phyloP scores from a whole-genome alignment of 1,140 invertebrate species.

The Agrypnia vestita region DNA sequence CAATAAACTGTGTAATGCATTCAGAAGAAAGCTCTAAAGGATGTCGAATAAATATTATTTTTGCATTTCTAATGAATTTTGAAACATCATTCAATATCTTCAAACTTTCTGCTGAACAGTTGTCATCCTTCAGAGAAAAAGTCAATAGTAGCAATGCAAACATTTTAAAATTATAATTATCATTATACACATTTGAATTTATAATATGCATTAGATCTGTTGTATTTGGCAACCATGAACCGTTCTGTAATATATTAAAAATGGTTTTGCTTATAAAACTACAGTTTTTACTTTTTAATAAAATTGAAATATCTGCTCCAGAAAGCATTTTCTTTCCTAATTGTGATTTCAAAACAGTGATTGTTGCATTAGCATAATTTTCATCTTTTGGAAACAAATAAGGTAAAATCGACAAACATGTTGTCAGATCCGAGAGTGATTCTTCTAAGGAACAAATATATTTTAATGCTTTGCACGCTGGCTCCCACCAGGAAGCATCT shows the following conservation, averaged over 20 bases:
- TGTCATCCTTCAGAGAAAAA: slow-evolving; percentile 51
- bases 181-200: not conserved
- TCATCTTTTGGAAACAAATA: slow-evolving; percentile 74
- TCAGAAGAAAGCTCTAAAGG: slow-evolving; percentile 62
- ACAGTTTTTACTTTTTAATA: slow-evolving; percentile 65
- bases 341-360: slow-evolving; percentile 71
- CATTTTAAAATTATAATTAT: slow-evolving; percentile 52
- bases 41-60: slow-evolving; percentile 63
- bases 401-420: slow-evolving; percentile 72
- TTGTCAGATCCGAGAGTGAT: slow-evolving; percentile 66
- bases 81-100: slow-evolving; percentile 58
- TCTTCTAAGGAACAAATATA: slow-evolving; percentile 67
- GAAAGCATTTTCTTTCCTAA: slow-evolving; percentile 70
- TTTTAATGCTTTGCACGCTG: slow-evolving; percentile 65
- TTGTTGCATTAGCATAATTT: slow-evolving; percentile 69
- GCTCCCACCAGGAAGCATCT: slow-evolving; percentile 64
- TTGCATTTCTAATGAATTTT: slow-evolving; percentile 65
- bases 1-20: slow-evolving; percentile 66
- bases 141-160: slow-evolving; percentile 53
- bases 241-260: slow-evolving; percentile 61
- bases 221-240: slow-evolving; percentile 30
- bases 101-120: slow-evolving; percentile 34
- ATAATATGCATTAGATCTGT: slow-evolving; percentile 44
- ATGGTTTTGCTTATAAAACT: slow-evolving; percentile 64
- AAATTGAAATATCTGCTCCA: slow-evolving; percentile 62